Conservation (phyloP, 2,113 vertebrate genomes). For the Lutjanus erythropterus region DNA sequence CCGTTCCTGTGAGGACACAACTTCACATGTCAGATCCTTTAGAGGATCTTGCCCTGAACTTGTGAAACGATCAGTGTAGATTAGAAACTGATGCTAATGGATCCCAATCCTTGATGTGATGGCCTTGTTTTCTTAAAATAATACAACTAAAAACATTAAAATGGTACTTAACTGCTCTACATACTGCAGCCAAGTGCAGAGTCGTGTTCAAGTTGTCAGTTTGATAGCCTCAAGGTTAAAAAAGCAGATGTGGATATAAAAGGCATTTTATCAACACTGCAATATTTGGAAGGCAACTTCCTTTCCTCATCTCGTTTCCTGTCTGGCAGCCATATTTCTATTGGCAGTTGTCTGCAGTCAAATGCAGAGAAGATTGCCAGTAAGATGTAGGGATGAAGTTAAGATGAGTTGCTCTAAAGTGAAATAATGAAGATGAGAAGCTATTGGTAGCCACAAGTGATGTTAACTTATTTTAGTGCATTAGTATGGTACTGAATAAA, state of each 20-base stretch:
- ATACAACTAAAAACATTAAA: background rate
- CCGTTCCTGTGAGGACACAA: background rate
- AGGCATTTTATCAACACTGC: background rate
- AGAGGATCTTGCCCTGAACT: background rate
- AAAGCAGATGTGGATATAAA: background rate
- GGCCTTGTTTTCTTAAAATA: background rate
- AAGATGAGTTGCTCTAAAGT: background rate
- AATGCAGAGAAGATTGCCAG: background rate
- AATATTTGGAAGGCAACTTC: background rate
- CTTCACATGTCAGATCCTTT: background rate
- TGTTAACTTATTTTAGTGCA: background rate
- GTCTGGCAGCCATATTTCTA: background rate
- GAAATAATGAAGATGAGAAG: background rate
- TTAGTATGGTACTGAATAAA: background rate
- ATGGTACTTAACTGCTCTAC: background rate
- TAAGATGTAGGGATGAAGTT: background rate
- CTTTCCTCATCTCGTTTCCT: constrained; percentile 15
- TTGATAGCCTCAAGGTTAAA: background rate
- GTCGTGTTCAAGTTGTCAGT: background rate
- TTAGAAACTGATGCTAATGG: background rate
- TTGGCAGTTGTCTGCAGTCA: background rate
- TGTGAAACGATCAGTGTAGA: background rate
- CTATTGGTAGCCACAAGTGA: background rate
- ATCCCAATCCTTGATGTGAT: background rate
- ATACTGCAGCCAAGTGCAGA: background rate